Conservation (phyloP, 2,888 invertebrate genomes). For the Girardia tigrina region DNA sequence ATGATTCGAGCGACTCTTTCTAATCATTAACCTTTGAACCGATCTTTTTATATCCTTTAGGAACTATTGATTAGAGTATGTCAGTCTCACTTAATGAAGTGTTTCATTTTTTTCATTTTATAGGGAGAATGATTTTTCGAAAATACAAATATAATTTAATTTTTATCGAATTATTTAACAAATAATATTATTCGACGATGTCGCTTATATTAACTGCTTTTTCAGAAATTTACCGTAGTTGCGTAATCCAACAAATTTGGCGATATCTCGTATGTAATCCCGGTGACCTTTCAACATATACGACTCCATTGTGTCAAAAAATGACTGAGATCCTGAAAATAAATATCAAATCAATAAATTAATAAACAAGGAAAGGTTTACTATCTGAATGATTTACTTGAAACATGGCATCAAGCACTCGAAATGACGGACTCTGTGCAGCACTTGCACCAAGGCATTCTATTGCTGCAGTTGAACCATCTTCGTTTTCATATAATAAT, state of each 20-base stretch:
- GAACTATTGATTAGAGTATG: too few relatives aligned
- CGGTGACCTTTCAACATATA: background rate
- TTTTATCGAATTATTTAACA: too few relatives aligned
- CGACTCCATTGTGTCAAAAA: background rate
- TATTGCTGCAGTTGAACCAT: background rate
- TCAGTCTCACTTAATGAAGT: too few relatives aligned
- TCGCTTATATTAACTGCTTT: too few relatives aligned
- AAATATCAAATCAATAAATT: background rate
- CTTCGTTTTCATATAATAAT: slow-evolving; percentile 3
- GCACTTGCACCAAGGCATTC: background rate
- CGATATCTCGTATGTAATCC: background rate
- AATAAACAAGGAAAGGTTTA: background rate
- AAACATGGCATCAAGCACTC: background rate
- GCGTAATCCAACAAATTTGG: background rate
- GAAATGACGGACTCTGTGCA: background rate
- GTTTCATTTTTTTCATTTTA: too few relatives aligned
- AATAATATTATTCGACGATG: too few relatives aligned
- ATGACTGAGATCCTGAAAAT: background rate
- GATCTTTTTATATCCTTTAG: too few relatives aligned
- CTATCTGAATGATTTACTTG: background rate
- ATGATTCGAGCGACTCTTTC: too few relatives aligned
- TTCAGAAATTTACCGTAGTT: background rate
- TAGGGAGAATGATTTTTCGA: too few relatives aligned
- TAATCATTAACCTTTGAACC: too few relatives aligned
- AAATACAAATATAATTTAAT: too few relatives aligned